Percentiles rank a stretch among this genome's conserved stretches.
Conservation (phyloP, 2,797 vertebrate species). For the Rhynchotus rufescens region DNA sequence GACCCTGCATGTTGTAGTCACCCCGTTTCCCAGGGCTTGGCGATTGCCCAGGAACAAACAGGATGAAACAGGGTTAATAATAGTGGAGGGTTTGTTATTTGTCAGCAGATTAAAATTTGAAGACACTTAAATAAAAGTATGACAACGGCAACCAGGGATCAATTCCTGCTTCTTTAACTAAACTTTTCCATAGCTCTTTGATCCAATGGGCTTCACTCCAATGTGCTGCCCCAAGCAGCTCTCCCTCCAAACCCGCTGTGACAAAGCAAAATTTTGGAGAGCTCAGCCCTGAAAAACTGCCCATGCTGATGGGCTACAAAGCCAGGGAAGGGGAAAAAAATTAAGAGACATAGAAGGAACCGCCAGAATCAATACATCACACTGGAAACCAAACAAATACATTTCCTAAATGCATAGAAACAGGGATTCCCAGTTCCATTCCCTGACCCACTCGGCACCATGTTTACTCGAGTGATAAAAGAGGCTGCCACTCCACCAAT, state of each 20-base stretch:
- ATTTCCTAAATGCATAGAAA: neutral
- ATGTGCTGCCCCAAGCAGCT: neutral
- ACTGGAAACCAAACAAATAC: slow-evolving; percentile 32
- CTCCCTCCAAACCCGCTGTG: neutral
- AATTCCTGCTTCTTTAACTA: neutral
- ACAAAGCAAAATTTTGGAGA: slow-evolving; percentile 20
- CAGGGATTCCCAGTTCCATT: neutral
- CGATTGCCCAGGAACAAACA: neutral
- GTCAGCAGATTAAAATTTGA: neutral
- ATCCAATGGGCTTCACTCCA: neutral
- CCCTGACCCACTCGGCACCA: neutral
- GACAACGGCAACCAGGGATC: neutral
- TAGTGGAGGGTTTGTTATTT: neutral
- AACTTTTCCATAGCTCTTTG: neutral
- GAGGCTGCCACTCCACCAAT: neutral
- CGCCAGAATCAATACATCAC: slow-evolving; percentile 21
- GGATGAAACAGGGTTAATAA: neutral
- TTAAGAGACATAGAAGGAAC: neutral
- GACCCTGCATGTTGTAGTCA: neutral
- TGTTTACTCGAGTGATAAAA: neutral
- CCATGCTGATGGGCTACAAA: neutral
- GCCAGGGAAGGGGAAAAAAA: neutral
- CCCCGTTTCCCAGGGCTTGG: neutral
- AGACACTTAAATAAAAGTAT: neutral
- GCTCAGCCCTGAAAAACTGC: neutral